Percentiles rank a stretch among this genome's conserved stretches.
These are phyloP conservation scores for Lamprologus ornatipinnis DNA, from an alignment of 2,113 vertebrate species.

Conservation along the genomic window DNA sequence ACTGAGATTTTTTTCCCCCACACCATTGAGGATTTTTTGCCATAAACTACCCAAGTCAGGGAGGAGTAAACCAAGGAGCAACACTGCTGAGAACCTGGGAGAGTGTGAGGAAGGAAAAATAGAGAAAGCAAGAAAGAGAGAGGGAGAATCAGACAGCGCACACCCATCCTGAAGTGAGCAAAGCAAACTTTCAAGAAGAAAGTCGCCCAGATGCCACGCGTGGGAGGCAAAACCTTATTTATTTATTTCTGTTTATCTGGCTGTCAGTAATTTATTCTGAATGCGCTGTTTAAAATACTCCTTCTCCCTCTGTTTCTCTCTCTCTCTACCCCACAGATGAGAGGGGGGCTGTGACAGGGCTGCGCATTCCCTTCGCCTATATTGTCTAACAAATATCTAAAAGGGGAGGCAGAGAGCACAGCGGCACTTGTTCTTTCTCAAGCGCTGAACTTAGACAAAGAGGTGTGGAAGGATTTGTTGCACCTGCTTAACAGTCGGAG, in stretches of 20 bases:
- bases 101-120: neutral
- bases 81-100: neutral
- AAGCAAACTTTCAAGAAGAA: conserved; percentile 73
- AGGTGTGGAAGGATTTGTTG: conserved; percentile 39
- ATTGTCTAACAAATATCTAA: conserved; percentile 54
- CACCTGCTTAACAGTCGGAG: conserved; percentile 50
- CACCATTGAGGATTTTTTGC: neutral
- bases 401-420: conserved; percentile 35
- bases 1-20: neutral
- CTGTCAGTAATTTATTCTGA: conserved; percentile 72
- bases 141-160: conserved; percentile 6
- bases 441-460: conserved; percentile 48
- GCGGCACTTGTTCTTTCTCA: conserved; percentile 28
- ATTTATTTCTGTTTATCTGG: conserved; percentile 72
- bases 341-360: conserved; percentile 31
- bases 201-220: conserved; percentile 60
- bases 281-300: conserved; percentile 63
- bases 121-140: neutral
- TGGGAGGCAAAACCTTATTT: conserved; percentile 68
- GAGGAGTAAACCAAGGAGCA: neutral
- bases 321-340: conserved; percentile 42
- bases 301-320: conserved; percentile 25
- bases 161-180: conserved; percentile 31
- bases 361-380: conserved; percentile 25
- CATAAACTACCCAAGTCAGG: conserved; percentile 11